Conservation (phyloP, 2,888 invertebrate species). For the Chrysomela aeneicollis region DNA sequence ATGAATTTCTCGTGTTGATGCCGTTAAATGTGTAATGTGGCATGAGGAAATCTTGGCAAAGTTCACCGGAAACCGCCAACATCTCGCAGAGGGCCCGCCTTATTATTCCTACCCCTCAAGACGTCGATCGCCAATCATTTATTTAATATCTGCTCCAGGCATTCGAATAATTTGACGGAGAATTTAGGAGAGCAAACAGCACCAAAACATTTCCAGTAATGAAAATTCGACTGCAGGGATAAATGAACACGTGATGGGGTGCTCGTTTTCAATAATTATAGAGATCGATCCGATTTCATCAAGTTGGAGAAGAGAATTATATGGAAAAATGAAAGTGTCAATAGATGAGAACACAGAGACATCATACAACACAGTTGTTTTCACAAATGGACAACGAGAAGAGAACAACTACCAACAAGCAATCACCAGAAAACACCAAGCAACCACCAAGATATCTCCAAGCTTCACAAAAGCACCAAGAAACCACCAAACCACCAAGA, state of each 20-base stretch:
- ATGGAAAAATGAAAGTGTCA: no score
- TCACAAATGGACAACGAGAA: no score
- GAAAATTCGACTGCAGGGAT: slow-evolving; percentile 24
- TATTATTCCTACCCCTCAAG: slow-evolving; percentile 43
- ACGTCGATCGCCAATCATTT: slow-evolving; percentile 40
- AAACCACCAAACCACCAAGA: no score
- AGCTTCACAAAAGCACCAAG: no score
- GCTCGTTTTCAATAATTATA: neutral
- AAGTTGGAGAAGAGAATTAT: no score
- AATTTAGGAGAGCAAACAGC: slow-evolving; percentile 35
- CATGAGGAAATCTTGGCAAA: slow-evolving; percentile 53
- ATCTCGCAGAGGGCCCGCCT: slow-evolving; percentile 44
- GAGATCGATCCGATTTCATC: neutral
- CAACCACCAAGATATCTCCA: no score
- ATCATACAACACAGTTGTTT: no score
- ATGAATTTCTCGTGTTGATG: slow-evolving; percentile 43
- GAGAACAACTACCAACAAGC: no score
- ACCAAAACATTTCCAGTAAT: slow-evolving; percentile 28
- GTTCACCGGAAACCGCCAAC: slow-evolving; percentile 50
- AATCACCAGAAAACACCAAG: no score
- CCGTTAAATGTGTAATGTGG: slow-evolving; percentile 54
- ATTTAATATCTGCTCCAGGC: slow-evolving; percentile 38
- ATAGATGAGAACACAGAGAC: no score
- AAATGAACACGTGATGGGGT: neutral
- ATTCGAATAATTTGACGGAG: slow-evolving; percentile 37